Percentiles rank a stretch among this genome's conserved stretches.
Conservation (phyloP, 2,113 vertebrate genomes). For the Apteryx mantelli region DNA sequence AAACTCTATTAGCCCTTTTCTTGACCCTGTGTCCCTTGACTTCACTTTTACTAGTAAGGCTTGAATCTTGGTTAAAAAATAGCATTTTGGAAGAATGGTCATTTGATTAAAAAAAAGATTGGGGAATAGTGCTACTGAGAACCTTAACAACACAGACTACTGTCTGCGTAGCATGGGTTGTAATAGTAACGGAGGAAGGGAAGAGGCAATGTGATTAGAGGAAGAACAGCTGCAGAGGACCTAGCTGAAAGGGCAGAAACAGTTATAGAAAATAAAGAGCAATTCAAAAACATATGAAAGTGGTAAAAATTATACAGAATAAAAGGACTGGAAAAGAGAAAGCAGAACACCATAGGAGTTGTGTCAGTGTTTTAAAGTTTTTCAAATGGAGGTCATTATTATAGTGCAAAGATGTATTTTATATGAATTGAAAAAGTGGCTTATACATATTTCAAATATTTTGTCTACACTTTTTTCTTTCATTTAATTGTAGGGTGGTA, state of each 20-base stretch:
- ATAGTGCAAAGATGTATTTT: not conserved
- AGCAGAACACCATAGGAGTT: not conserved
- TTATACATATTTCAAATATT: not conserved
- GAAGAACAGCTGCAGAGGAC: not conserved
- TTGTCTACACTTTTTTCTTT: not conserved
- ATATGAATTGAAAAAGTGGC: not conserved
- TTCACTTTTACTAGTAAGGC: not conserved
- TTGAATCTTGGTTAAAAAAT: conserved; percentile 1
- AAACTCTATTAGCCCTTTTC: conserved; percentile 13
- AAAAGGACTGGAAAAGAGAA: not conserved
- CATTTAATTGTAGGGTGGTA: not conserved
- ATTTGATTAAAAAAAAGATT: not conserved
- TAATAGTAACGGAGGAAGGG: not conserved
- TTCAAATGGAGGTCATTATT: not conserved
- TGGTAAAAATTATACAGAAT: not conserved
- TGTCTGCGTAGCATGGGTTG: not conserved
- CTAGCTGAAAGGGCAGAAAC: not conserved
- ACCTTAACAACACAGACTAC: not conserved
- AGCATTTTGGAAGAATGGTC: not conserved
- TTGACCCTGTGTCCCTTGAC: not conserved
- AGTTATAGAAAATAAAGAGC: not conserved
- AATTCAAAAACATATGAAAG: not conserved
- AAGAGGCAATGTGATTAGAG: not conserved
- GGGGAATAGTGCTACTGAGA: not conserved
- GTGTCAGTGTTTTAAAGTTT: not conserved